A percentile compares a stretch with the other conserved stretches of the same genome.
Evolutionary conservation across 1,140 invertebrate genomes (phyloP).

Genomic region (Hormaphis cornu): DNA sequence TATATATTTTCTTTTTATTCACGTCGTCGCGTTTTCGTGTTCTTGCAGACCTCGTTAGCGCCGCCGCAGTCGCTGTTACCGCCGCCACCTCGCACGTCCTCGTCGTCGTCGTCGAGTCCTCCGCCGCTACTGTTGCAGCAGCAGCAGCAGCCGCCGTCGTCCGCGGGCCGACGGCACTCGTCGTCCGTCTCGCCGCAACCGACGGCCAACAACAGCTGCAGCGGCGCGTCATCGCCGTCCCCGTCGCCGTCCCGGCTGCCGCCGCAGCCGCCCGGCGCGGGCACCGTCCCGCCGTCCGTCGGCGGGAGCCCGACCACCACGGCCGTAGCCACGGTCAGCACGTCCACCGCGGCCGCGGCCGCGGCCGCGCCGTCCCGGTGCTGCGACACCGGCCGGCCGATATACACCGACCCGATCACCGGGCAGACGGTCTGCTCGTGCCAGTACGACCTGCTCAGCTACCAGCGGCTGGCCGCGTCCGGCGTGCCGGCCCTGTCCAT

Average conservation of each 20-base stretch:
- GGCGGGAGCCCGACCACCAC: background rate
- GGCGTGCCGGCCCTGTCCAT: slow-evolving; percentile 71
- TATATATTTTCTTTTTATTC: no score
- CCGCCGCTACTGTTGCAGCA: background rate
- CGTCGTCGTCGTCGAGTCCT: background rate
- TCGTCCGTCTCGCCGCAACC: slow-evolving; percentile 6
- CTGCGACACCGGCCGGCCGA: slow-evolving; percentile 82
- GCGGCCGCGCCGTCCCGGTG: slow-evolving; percentile 49
- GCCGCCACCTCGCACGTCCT: background rate
- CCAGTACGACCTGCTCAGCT: slow-evolving; percentile 53
- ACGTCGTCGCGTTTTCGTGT: no score
- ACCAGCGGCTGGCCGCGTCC: slow-evolving; percentile 44
- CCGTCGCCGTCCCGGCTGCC: background rate
- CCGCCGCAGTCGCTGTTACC: background rate
- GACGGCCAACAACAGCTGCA: background rate
- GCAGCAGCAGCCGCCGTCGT: background rate
- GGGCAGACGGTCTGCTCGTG: slow-evolving; percentile 88
- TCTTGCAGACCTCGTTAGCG: slow-evolving; percentile 1
- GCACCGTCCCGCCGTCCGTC: background rate
- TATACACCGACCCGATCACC: slow-evolving; percentile 84
- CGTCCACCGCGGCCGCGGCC: background rate
- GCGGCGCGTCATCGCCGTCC: background rate
- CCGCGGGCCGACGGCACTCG: background rate
- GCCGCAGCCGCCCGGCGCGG: background rate
- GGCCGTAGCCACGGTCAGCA: background rate